Base-by-base conservation (phyloP, 2,888 invertebrate species). In the Perithous albicinctus region DNA sequence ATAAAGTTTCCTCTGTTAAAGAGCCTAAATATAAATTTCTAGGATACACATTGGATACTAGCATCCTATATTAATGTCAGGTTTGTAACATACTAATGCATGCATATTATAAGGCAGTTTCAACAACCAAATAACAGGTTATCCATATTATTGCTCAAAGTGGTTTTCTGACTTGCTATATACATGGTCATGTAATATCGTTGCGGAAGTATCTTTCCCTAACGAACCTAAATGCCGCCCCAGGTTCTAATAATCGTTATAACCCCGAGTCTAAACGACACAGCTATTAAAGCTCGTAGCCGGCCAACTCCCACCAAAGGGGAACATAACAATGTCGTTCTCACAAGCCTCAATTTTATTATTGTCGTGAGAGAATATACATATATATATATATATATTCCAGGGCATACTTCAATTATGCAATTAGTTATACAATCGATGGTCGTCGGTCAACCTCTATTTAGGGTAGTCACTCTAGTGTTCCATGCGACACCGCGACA, bases 221-320 rank as follows among this genome's bases (percentile, higher is more conserved):
- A 56, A 73, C 29, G 46, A 77, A 46, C 54, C 56, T 73, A 69
- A 74, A 69, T 74, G 51, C 23, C 69, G 8, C 54, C 56, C 63
- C 43, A 72, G 32, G 46, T 63, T 46, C 46, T 43, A 59, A 67
- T 81, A 26, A 81, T 56, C 73, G 29, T 35, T 78, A 29, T 63
- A 69, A 43, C 18, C 20, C 73, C 35, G 61, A 23, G 43, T 46
- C 46, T 18, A 73, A 69, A 61, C 23, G 51, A 63, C 29, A 63
- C 38, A 15, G 35, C 38, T 35, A 67, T 74, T 63, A 38, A 12
- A 35, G 41, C 54, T 15, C 20, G 20, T 56, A 20, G n/a, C 15
- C n/a, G 20, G 29, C 32, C 59, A 26, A 8, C n/a, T 51, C 3
- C 10, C 38, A 38, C 10, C 35, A 32, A 51, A 20, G 18, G 18